Evolutionary conservation across 1,140 invertebrate species (phyloP), one percentile per base, ranked within the genome.

Genomic region (Dolichoris vasculosae): DNA sequence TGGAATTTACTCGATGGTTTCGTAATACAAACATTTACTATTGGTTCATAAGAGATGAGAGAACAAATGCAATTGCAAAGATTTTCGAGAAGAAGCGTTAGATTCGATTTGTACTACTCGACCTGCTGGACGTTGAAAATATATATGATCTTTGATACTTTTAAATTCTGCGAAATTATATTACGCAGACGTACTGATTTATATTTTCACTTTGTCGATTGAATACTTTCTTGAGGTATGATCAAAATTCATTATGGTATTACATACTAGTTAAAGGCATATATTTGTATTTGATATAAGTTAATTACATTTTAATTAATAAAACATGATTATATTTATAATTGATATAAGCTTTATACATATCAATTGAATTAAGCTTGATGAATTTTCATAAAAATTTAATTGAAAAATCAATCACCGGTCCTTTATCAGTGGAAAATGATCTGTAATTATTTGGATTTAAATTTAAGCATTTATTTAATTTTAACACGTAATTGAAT

Each of bases 241-340:
- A 63, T 43, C 55, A 23, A 38, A 43, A 79, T 79, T 64, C 76
- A 78, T 78, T 55, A 40, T 9, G 38, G 6, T 2, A 67, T 67
- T 67, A 35, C 63, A 17, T 67, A 13, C 8, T 35, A 15, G 30
- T 15, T 32, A 2, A 32, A 15, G 32, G 15, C 6, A 32, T 2
- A 11, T 67, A 15, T 35, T 67, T 67, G 63, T 67, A 32, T 67
- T 13, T 67, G 26, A 67, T 67, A 11, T 15, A 9, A 67, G 23
- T 26, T 59, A 55, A 78, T 78, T 78, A 78, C 11, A 38, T 55
- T 78, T 78, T 59, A 17, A 78, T 78, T 48, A 38, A 55, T 78
- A 59, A 78, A 35, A 51, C 48, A 8, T 7, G 30, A 30, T 67
- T 67, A 32, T 35, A 67, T 35, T 15, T 32, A 30, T 35, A 64